Base-by-base conservation (phyloP, 2,888 invertebrate species). In the Aquatica leii region DNA sequence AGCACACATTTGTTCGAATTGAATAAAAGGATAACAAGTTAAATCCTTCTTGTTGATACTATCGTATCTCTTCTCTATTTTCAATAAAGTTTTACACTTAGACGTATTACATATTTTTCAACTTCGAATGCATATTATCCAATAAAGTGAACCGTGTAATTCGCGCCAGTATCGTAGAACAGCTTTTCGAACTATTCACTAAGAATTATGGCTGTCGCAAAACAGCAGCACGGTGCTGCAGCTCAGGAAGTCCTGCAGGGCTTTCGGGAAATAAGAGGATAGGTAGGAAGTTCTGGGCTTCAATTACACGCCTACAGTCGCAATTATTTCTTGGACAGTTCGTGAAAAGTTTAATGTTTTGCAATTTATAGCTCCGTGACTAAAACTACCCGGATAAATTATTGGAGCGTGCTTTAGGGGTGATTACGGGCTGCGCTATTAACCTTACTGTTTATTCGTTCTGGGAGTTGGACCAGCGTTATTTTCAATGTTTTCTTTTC, bases 251-350 rank as follows among this genome's bases (percentile, higher is more conserved):
- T 61, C 65, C 65, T 65, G 43, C 62, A 62, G 65, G 65, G 64
- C 57, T 64, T 65, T 62, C 62, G 55, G 67, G 65, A 67, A 65
- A 67, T 67, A 65, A 66, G 63, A 60, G 62, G 63, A 65, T 59
- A 66, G 68, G 65, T 67, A 66, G 58, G 59, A 62, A 66, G 61
- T 68, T 64, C 64, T 59, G 51, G 57, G 69, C 74, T 72, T 75
- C 78, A 78, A 78, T 78, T 78, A 78, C 77, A 78, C 77, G 78
- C 77, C 75, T 76, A 75, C 76, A 76, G 74, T 76, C 69, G 75
- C 78, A 79, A 78, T 79, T 79, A 79, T 78, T 77, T 78, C 79
- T 78, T 77, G 77, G 79, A 78, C 78, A 79, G 76, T 78, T 78
- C 69, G 66, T 67, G 75, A 75, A 77, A 78, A 78, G 74, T 77